A percentile compares a stretch with the other conserved stretches of the same genome.
These are phyloP conservation scores for Menura novaehollandiae DNA, from an alignment of 2,113 vertebrate genomes.

Conservation along the genomic window DNA sequence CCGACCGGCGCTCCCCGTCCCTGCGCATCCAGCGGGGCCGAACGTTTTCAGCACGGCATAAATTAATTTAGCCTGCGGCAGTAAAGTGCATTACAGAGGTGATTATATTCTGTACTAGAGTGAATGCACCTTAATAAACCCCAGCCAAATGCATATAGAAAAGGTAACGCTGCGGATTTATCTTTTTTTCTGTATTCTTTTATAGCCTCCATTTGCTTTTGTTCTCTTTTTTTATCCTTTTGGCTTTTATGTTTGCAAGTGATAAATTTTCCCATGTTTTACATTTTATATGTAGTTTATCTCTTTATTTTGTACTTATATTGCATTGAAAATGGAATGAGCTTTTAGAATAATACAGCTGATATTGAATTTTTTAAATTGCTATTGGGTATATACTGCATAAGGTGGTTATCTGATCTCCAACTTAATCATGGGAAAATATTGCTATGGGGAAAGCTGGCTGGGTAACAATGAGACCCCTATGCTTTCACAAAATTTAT, in stretches of 20 bases:
- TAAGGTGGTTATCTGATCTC: slow-evolving; percentile 70
- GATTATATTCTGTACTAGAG: neutral
- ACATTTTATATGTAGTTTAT: slow-evolving; percentile 72
- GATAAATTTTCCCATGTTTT: slow-evolving; percentile 69
- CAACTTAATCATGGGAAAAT: slow-evolving; percentile 68
- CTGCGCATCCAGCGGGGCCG: neutral
- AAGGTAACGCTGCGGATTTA: slow-evolving; percentile 23
- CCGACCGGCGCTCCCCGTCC: neutral
- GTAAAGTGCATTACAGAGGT: slow-evolving; percentile 8
- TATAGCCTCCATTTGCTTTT: slow-evolving; percentile 47
- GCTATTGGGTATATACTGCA: slow-evolving; percentile 61
- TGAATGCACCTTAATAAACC: slow-evolving; percentile 7
- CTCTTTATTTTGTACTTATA: slow-evolving; percentile 71
- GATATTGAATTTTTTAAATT: slow-evolving; percentile 71
- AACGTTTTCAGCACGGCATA: neutral
- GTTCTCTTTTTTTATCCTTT: slow-evolving; percentile 50
- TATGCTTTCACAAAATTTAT: slow-evolving; percentile 67
- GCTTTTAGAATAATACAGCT: slow-evolving; percentile 67
- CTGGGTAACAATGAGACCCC: slow-evolving; percentile 63
- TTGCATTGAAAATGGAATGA: slow-evolving; percentile 62
- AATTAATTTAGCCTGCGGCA: neutral
- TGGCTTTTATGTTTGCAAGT: slow-evolving; percentile 64
- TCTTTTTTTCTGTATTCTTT: slow-evolving; percentile 21
- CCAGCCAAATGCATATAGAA: slow-evolving; percentile 15
- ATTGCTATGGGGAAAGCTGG: slow-evolving; percentile 59